Percentiles rank a stretch among this genome's conserved stretches.
Conservation (phyloP, 1,140 invertebrate species). For the Drosophila navojoa region DNA sequence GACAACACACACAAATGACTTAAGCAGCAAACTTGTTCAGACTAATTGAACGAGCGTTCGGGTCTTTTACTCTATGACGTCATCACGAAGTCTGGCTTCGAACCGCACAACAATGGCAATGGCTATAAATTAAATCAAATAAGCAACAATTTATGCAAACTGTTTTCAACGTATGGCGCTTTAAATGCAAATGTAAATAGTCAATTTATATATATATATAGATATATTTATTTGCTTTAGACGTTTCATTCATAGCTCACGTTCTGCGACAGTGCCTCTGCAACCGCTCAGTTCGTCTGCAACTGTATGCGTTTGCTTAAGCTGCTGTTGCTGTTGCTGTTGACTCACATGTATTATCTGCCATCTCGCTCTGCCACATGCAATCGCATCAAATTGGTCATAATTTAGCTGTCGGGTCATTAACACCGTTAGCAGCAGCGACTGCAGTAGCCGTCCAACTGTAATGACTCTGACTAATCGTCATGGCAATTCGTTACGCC, state of each 20-base stretch:
- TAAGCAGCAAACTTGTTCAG: constrained; percentile 63
- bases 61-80: constrained; percentile 49
- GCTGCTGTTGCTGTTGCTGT: not conserved
- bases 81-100: constrained; percentile 24
- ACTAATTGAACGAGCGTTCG: not conserved
- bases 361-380: constrained; percentile 21
- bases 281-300: constrained; percentile 51
- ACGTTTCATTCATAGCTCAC: constrained; percentile 42
- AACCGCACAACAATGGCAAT: constrained; percentile 23
- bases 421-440: constrained; percentile 28
- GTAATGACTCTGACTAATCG: constrained; percentile 34
- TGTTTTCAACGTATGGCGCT: constrained; percentile 50
- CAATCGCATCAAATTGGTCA: constrained; percentile 16
- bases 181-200: constrained; percentile 55
- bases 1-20: constrained; percentile 61
- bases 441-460: constrained; percentile 30
- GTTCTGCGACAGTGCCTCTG: constrained; percentile 32
- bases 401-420: constrained; percentile 39
- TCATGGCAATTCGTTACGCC: not conserved
- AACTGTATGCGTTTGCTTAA: constrained; percentile 28
- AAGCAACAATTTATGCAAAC: constrained; percentile 21
- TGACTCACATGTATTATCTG: constrained; percentile 12
- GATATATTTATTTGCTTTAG: constrained; percentile 17
- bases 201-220: constrained; percentile 7
- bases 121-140: constrained; percentile 44